These are phyloP conservation scores for Stomatorhinus ivindoensis DNA, from an alignment of 2,113 vertebrate species.

Conservation along the genomic window DNA sequence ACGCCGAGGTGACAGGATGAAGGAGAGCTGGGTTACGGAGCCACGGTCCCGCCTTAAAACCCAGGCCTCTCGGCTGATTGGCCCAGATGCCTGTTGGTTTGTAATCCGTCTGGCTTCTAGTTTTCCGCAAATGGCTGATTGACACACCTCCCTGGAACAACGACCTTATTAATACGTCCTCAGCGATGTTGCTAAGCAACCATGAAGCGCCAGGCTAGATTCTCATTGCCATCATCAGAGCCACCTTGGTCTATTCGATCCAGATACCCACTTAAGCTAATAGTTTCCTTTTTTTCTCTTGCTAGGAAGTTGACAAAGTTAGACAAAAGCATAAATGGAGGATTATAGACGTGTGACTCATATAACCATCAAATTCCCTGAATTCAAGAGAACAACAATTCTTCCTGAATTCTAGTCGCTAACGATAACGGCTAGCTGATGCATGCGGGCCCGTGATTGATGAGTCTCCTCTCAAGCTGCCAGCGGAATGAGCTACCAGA, in stretches of 20 bases:
- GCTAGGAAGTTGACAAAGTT: neutral
- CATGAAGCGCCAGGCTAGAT: neutral
- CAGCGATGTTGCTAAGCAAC: constrained; percentile 12
- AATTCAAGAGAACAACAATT: neutral
- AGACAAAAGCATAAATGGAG: neutral
- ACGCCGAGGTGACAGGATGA: constrained; percentile 8
- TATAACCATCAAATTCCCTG: neutral
- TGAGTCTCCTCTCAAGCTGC: neutral
- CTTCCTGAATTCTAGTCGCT: neutral
- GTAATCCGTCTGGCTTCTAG: neutral
- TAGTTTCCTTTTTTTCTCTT: neutral
- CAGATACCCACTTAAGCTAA: neutral
- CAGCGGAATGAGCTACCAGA: neutral
- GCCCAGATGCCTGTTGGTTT: neutral
- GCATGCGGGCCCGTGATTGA: neutral
- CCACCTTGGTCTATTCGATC: neutral
- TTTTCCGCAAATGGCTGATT: neutral
- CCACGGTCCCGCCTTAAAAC: constrained; percentile 1
- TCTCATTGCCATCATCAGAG: neutral
- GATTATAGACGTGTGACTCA: neutral
- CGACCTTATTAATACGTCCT: constrained; percentile 1
- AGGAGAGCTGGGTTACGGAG: constrained; percentile 8
- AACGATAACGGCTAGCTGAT: neutral
- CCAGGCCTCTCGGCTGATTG: neutral
- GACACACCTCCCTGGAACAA: constrained; percentile 11